Evolutionary conservation across 1,140 invertebrate species (phyloP).

Genomic region (Brachionus plicatilis): DNA sequence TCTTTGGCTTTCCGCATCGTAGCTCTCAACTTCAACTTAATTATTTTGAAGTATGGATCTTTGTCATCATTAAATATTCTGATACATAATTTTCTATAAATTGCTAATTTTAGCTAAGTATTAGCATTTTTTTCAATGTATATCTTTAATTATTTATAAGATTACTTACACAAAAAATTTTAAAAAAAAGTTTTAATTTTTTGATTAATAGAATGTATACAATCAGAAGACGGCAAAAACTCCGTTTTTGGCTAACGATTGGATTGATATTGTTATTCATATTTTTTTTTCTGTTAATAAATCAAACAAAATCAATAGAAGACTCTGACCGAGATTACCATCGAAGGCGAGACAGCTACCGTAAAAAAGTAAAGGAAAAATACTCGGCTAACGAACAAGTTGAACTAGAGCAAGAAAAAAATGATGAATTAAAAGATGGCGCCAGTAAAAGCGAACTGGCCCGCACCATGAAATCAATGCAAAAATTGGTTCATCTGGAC

Average conservation of each 20-base stretch:
- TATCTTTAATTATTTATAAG: neutral
- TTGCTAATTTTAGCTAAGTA: neutral
- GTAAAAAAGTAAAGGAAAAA: neutral
- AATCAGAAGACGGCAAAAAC: neutral
- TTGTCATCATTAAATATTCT: neutral
- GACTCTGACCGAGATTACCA: neutral
- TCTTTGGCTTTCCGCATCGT: too few species aligned
- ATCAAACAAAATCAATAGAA: neutral
- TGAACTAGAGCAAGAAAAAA: neutral
- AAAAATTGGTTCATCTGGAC: slow-evolving; percentile 68
- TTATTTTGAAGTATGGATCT: neutral
- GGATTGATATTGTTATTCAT: neutral
- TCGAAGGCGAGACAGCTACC: neutral
- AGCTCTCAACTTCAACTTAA: neutral
- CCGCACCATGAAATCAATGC: neutral
- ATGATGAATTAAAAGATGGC: neutral
- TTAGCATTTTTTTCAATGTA: neutral
- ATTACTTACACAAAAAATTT: neutral
- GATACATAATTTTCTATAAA: neutral
- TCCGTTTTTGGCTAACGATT: neutral
- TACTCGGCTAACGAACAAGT: neutral
- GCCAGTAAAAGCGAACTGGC: neutral
- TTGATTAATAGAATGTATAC: neutral
- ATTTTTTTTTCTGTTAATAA: slow-evolving; percentile 5
- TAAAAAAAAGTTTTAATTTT: neutral